These are phyloP conservation scores for Machaerirhynchus nigripectus DNA, from an alignment of 2,113 vertebrate genomes.

Conservation along the genomic window DNA sequence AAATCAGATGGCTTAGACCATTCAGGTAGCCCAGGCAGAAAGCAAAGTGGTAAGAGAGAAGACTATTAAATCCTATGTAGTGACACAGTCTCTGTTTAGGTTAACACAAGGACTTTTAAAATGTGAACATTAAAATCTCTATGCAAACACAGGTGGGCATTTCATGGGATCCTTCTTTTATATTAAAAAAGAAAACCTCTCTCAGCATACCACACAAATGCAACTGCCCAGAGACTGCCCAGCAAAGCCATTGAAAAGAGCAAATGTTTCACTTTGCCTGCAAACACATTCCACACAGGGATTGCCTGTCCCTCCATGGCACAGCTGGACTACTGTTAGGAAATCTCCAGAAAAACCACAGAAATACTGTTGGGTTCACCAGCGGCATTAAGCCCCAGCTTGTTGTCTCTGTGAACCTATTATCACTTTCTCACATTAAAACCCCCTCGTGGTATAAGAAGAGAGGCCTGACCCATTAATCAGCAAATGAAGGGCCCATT, in stretches of 20 bases:
- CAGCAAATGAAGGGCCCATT: conserved; percentile 48
- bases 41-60: background rate
- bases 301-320: background rate
- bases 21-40: background rate
- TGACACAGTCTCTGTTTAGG: background rate
- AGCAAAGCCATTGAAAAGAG: background rate
- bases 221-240: background rate
- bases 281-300: background rate
- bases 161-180: background rate
- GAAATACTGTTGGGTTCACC: background rate
- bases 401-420: conserved; percentile 30
- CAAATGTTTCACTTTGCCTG: background rate
- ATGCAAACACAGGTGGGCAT: background rate
- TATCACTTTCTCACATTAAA: conserved; percentile 55
- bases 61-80: background rate
- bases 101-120: background rate
- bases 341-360: background rate
- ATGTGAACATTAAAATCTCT: background rate
- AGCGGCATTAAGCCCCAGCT: background rate
- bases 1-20: background rate
- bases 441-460: background rate
- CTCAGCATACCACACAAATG: background rate
- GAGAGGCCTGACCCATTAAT: conserved; percentile 51
- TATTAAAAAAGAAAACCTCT: background rate
- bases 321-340: background rate